Evolutionary conservation across 2,888 invertebrate genomes (phyloP).

Genomic region (Eupithecia tripunctaria): DNA sequence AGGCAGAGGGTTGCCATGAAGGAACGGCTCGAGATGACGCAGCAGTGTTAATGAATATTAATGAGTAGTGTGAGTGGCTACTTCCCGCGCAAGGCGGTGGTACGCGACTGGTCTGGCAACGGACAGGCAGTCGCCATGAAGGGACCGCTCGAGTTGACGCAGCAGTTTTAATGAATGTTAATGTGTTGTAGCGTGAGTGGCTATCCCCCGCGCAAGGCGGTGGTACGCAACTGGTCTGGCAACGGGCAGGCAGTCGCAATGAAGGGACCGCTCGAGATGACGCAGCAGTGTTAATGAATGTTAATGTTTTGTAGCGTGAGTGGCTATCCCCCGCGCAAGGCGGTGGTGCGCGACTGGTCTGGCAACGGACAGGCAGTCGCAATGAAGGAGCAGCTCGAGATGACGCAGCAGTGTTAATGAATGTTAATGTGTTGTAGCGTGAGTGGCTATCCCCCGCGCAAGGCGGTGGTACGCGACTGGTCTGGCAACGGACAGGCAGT

Average conservation of each 20-base stretch:
- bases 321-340: constrained; percentile 85
- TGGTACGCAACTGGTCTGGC: constrained; percentile 94
- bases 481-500: constrained; percentile 90
- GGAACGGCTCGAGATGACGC: constrained; percentile 92
- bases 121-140: constrained; percentile 86
- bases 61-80: constrained; percentile 22
- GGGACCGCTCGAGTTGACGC: constrained; percentile 92
- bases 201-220: constrained; percentile 88
- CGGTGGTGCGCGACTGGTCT: constrained; percentile 94
- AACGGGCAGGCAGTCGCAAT: constrained; percentile 88
- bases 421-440: constrained; percentile 11
- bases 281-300: constrained; percentile 86
- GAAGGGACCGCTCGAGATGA: constrained; percentile 91
- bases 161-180: constrained; percentile 82
- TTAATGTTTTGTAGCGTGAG: constrained; percentile 11
- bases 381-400: constrained; percentile 90
- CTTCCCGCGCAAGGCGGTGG: constrained; percentile 90
- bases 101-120: constrained; percentile 94
- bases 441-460: constrained; percentile 78
- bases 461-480: constrained; percentile 95
- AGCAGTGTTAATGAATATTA: constrained; percentile 82
- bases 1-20: constrained; percentile 86
- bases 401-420: constrained; percentile 88
- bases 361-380: constrained; percentile 88
- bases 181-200: constrained; percentile 18